A percentile compares a stretch with the other conserved stretches of the same genome.
phyloP scores from a whole-genome alignment of 2,113 vertebrate genomes.

The Myrmecobius fasciatus region DNA sequence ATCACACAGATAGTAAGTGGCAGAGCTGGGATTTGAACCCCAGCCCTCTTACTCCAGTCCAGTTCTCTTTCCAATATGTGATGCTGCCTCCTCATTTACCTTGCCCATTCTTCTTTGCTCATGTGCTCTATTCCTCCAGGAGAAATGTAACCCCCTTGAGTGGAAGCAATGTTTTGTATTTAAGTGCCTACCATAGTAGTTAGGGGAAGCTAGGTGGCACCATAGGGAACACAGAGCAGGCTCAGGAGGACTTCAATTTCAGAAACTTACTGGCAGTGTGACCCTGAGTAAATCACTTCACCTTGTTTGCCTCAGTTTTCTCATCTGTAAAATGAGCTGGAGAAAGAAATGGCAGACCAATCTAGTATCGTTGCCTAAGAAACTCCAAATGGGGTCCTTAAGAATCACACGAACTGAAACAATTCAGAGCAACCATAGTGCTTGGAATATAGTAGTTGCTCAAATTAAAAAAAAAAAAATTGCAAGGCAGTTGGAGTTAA shows the following conservation, averaged over 20 bases:
- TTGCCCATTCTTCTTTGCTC: neutral
- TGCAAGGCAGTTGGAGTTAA: too few relatives aligned
- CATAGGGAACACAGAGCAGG: too few relatives aligned
- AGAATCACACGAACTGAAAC: neutral
- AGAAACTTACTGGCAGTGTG: neutral
- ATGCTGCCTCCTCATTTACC: too few relatives aligned
- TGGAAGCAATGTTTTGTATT: neutral
- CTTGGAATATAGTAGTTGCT: neutral
- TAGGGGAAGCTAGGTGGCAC: neutral
- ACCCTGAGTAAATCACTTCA: neutral
- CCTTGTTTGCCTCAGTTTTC: too few relatives aligned
- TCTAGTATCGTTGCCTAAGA: too few relatives aligned
- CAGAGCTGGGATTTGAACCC: neutral
- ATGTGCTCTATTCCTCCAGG: neutral
- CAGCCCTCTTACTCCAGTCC: neutral
- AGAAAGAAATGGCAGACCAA: too few relatives aligned
- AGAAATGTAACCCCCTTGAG: neutral
- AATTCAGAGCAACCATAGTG: too few relatives aligned
- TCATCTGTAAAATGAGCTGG: too few relatives aligned
- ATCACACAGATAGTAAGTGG: too few relatives aligned
- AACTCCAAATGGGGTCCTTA: too few relatives aligned
- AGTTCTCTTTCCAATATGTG: neutral
- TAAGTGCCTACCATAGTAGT: neutral
- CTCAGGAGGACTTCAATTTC: neutral
- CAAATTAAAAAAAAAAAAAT: too few relatives aligned